phyloP scores from a whole-genome alignment of 2,113 vertebrate genomes.

The Phycodurus eques region DNA sequence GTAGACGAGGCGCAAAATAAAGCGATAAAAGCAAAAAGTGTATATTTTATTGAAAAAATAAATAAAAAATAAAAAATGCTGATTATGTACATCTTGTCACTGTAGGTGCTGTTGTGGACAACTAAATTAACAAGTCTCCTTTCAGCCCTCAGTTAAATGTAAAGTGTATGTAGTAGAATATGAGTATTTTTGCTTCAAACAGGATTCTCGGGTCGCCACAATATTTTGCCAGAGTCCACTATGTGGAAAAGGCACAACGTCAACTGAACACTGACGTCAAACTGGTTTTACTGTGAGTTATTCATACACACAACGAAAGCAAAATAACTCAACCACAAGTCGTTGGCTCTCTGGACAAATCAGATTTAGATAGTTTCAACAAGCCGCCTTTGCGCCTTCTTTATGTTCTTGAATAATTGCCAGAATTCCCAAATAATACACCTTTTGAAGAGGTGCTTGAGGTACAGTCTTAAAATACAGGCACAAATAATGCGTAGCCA shows the following conservation, averaged over 20 bases:
- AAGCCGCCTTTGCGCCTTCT: neutral
- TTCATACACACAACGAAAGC: neutral
- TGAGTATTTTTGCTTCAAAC: neutral
- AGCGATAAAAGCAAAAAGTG: no score
- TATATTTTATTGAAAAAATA: no score
- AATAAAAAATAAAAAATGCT: no score
- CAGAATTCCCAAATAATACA: neutral
- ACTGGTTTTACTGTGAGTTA: neutral
- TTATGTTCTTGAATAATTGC: neutral
- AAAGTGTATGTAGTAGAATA: neutral
- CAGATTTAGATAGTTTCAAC: neutral
- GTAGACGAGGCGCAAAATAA: no score
- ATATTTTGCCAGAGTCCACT: neutral
- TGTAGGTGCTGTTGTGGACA: no score
- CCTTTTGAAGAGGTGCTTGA: neutral
- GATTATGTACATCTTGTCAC: no score
- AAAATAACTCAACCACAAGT: neutral
- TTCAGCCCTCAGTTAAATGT: no score
- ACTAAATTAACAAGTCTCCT: no score
- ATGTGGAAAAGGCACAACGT: neutral
- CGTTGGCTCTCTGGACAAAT: neutral
- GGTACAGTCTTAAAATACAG: neutral
- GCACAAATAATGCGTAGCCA: neutral
- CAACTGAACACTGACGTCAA: neutral
- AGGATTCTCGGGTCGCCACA: neutral